These are phyloP conservation scores for Drosophila miranda DNA, from an alignment of 1,140 invertebrate species.

Conservation along the genomic window DNA sequence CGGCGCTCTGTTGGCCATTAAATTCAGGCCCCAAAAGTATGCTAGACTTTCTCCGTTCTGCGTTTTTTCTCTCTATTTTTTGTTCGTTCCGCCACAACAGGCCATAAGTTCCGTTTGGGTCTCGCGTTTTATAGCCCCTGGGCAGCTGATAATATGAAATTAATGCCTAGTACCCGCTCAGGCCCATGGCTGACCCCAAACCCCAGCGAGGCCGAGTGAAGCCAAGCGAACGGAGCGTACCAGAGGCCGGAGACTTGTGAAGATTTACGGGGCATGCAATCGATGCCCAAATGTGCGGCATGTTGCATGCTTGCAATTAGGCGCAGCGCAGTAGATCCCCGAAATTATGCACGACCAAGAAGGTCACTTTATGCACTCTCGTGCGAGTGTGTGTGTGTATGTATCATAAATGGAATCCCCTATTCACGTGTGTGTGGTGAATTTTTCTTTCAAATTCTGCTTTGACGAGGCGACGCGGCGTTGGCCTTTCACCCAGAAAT, in stretches of 20 bases:
- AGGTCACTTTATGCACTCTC: constrained; percentile 22
- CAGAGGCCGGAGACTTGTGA: constrained; percentile 30
- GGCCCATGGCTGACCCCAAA: constrained; percentile 15
- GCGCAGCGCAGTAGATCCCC: constrained; percentile 26
- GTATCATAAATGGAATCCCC: constrained; percentile 21
- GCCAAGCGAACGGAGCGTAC: neutral
- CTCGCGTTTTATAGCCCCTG: constrained; percentile 61
- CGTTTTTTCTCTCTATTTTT: constrained; percentile 7
- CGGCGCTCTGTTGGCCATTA: constrained; percentile 53
- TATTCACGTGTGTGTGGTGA: neutral
- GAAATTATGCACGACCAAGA: constrained; percentile 41
- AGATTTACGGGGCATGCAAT: constrained; percentile 76
- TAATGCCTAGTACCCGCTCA: constrained; percentile 47
- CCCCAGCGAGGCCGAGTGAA: neutral
- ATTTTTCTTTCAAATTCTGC: constrained; percentile 20
- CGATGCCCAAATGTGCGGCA: constrained; percentile 58
- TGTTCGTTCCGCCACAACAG: constrained; percentile 25
- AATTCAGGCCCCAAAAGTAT: constrained; percentile 63
- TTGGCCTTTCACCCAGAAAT: constrained; percentile 27
- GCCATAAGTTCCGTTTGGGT: constrained; percentile 35
- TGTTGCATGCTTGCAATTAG: constrained; percentile 73
- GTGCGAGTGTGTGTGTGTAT: neutral
- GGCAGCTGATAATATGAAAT: constrained; percentile 76
- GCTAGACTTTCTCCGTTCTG: constrained; percentile 41
- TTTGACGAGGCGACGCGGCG: constrained; percentile 11